Conservation (phyloP, 2,888 invertebrate species). For the Apamea epomidion region DNA sequence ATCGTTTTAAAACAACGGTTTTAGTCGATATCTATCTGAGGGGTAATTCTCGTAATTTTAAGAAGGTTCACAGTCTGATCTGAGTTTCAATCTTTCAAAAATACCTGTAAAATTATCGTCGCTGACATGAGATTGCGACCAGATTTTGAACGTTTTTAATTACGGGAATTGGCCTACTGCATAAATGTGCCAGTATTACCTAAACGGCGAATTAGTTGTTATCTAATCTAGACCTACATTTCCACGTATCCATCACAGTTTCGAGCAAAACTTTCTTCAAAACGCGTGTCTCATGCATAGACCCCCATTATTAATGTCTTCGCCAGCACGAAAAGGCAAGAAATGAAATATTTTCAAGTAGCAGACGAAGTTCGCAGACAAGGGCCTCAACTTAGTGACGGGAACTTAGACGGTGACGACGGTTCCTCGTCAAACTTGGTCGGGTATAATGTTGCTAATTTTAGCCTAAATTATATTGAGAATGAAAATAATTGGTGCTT, state of each 20-base stretch:
- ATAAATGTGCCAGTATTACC: neutral
- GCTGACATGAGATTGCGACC: neutral
- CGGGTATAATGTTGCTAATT: conserved; percentile 51
- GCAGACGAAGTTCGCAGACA: conserved; percentile 51
- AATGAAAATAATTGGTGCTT: conserved; percentile 31
- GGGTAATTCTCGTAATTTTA: neutral
- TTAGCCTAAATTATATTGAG: conserved; percentile 40
- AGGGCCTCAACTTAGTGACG: conserved; percentile 54
- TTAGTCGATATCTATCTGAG: neutral
- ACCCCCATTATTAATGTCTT: conserved; percentile 29
- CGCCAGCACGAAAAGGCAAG: conserved; percentile 29
- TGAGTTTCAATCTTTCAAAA: neutral
- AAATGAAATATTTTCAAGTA: conserved; percentile 51
- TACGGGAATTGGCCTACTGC: neutral
- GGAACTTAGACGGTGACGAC: conserved; percentile 45
- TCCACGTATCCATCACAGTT: neutral
- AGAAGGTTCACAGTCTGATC: neutral
- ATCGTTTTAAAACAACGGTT: conserved; percentile 11
- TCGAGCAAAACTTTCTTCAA: conserved; percentile 23
- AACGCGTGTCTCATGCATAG: conserved; percentile 21
- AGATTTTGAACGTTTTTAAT: neutral
- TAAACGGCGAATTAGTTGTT: neutral
- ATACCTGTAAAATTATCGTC: neutral
- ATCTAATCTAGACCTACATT: neutral
- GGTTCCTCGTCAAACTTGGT: conserved; percentile 38